Percentiles rank a stretch among this genome's conserved stretches.
phyloP scores from a whole-genome alignment of 2,888 invertebrate species.

The Leptinotarsa haldemani region DNA sequence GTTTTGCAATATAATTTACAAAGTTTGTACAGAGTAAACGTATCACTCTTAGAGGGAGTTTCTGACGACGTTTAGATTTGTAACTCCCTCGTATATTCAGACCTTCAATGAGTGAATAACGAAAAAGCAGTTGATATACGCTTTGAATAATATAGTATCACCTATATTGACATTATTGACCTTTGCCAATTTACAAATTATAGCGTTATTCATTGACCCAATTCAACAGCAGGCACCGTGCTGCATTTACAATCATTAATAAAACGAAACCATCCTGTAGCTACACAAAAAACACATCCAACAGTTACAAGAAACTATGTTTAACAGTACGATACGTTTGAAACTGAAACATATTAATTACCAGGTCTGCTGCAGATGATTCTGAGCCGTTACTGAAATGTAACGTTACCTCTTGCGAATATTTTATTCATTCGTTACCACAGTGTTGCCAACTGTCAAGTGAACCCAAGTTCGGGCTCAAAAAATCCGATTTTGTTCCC shows the following conservation, averaged over 20 bases:
- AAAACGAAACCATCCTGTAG: background rate
- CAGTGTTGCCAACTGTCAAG: no score
- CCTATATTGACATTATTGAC: background rate
- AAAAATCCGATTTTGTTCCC: no score
- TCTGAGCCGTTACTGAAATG: background rate
- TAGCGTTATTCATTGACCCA: background rate
- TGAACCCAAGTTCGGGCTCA: no score
- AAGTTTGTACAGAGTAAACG: no score
- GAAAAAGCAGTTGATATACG: background rate
- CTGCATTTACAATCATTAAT: background rate
- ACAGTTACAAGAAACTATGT: background rate
- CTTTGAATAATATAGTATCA: background rate
- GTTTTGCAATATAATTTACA: no score
- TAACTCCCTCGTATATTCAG: background rate
- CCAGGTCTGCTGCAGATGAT: background rate
- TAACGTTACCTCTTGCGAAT: conserved; percentile 9
- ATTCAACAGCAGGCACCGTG: background rate
- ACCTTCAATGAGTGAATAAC: background rate
- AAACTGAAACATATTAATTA: background rate
- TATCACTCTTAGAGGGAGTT: no score
- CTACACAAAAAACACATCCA: background rate
- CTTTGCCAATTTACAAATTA: background rate
- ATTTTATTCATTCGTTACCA: background rate
- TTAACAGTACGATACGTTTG: background rate
- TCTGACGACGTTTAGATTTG: no score